Conservation (phyloP, 53 echinoderm and acorn worm species). For the Actinopyga echinites region DNA sequence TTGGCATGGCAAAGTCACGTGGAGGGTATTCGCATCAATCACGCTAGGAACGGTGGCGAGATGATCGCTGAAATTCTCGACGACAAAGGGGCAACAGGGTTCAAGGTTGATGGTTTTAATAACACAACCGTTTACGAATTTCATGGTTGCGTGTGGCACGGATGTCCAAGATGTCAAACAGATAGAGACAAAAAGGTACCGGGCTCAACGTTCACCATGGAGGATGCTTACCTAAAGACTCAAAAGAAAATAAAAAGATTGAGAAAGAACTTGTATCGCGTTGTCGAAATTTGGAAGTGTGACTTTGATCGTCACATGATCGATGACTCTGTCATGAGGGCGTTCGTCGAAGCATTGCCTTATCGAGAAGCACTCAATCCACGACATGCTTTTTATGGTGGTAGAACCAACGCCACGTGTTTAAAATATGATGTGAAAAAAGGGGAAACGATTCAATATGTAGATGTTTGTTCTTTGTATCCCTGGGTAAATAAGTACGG, state of each 20-base stretch:
- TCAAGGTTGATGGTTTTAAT: conserved; percentile 26
- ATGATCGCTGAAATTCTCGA: not conserved
- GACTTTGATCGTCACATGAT: too few species aligned
- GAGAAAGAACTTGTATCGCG: too few species aligned
- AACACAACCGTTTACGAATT: conserved; percentile 44
- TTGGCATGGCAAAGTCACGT: conserved; percentile 20
- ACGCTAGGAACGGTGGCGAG: conserved; percentile 57
- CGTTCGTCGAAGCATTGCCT: not conserved
- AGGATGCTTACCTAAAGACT: not conserved
- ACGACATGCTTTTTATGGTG: conserved; percentile 44
- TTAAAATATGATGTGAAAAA: conserved; percentile 13
- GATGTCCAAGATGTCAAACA: conserved; percentile 32
- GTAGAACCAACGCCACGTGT: conserved; percentile 37
- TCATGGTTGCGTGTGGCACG: conserved; percentile 54
- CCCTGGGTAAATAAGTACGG: conserved; percentile 61
- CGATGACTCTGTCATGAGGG: too few species aligned
- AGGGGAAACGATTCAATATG: conserved; percentile 45
- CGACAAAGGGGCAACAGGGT: not conserved
- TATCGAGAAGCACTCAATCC: conserved; percentile 27
- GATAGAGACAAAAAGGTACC: not conserved
- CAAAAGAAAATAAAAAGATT: not conserved
- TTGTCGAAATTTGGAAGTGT: too few species aligned
- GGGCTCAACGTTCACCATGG: not conserved
- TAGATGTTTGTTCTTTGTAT: conserved; percentile 58
- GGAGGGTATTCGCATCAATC: conserved; percentile 21